Evolutionary conservation across 2,113 vertebrate species (phyloP).

Genomic region (Pachypanchax playfairii): DNA sequence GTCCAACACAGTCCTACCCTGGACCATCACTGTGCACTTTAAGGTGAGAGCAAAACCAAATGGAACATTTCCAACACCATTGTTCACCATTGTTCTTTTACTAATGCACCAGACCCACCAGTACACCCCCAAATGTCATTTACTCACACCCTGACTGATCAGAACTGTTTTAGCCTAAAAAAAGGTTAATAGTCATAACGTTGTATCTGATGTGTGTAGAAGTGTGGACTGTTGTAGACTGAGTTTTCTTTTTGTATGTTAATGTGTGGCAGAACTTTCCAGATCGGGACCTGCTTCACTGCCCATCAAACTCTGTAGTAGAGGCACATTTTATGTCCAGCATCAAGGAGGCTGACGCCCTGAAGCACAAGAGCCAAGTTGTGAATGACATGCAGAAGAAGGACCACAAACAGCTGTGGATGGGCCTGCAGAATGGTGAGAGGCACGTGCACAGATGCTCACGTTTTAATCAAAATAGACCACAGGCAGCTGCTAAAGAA

Average conservation of each 20-base stretch:
- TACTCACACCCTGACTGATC: too few species aligned
- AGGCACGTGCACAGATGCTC: conserved; percentile 2
- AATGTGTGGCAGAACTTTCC: conserved; percentile 88
- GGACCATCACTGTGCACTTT: conserved; percentile 97
- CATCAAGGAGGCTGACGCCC: conserved; percentile 98
- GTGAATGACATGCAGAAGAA: conserved; percentile 99
- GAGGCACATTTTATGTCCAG: conserved; percentile 99
- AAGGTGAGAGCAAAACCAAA: conserved; percentile 82
- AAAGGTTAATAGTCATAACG: too few species aligned
- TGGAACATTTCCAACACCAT: too few species aligned
- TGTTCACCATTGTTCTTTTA: too few species aligned
- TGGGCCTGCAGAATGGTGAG: conserved; percentile 98
- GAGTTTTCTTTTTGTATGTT: neutral
- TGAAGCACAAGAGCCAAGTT: conserved; percentile 98
- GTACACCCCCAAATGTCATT: too few species aligned
- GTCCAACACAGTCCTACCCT: conserved; percentile 92
- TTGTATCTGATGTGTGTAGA: too few species aligned
- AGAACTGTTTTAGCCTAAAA: too few species aligned
- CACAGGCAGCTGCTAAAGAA: conserved; percentile 39
- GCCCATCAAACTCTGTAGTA: conserved; percentile 89
- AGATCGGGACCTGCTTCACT: conserved; percentile 92
- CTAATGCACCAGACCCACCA: too few species aligned
- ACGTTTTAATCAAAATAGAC: conserved; percentile 21
- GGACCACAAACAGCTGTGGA: conserved; percentile 99
- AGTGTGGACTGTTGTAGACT: too few species aligned